These are phyloP conservation scores for Pundamilia nyererei DNA, from an alignment of 2,113 vertebrate genomes.

Conservation along the genomic window DNA sequence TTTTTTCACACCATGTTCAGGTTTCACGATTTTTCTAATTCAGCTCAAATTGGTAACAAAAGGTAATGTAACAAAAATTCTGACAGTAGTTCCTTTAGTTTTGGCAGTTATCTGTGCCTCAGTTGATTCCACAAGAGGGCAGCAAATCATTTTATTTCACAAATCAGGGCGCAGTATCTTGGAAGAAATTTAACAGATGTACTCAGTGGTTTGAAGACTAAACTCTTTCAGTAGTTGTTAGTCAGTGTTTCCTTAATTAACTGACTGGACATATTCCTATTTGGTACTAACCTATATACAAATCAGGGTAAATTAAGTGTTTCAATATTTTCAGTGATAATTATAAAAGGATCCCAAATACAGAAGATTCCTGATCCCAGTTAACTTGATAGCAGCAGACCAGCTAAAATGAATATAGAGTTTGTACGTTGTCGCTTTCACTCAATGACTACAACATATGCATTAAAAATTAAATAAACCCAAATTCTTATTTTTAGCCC, in stretches of 20 bases:
- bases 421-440: not conserved
- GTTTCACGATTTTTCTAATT: not conserved
- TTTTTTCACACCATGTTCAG: not conserved
- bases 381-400: not conserved
- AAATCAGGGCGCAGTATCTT: not conserved
- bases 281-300: not conserved
- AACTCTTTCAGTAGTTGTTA: not conserved
- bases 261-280: not conserved
- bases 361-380: not conserved
- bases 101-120: not conserved
- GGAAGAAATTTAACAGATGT: not conserved
- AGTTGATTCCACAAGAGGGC: constrained; percentile 43
- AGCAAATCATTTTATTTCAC: constrained; percentile 8
- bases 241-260: not conserved
- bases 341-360: not conserved
- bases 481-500: not conserved
- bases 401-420: not conserved
- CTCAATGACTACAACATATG: not conserved
- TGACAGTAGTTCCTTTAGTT: not conserved
- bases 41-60: not conserved
- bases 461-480: not conserved
- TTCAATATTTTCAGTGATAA: not conserved
- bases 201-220: not conserved
- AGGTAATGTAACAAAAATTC: not conserved
- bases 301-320: not conserved